These are phyloP conservation scores for Acropora yongei DNA, from an alignment of 64 coral and sea anemone species.

Conservation along the genomic window DNA sequence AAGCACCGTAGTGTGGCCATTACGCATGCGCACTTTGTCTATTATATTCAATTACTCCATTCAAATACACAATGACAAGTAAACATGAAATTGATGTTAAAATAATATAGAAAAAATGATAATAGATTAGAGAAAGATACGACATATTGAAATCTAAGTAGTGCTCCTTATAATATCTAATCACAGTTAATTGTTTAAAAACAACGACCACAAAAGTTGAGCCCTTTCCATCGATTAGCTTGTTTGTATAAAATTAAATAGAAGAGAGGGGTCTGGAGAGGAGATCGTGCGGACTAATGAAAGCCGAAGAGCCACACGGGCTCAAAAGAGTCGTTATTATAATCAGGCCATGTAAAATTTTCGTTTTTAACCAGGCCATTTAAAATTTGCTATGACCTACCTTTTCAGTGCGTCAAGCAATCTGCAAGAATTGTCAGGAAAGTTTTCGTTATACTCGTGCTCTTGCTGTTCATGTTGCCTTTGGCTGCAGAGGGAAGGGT, in stretches of 20 bases:
- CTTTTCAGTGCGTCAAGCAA: neutral
- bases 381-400: neutral
- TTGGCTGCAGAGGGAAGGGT: neutral
- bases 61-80: neutral
- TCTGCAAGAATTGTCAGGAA: slow-evolving; percentile 22
- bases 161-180: too few species aligned
- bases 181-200: too few species aligned
- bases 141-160: too few species aligned
- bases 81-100: neutral
- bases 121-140: neutral
- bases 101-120: neutral
- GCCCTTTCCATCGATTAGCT: too few species aligned
- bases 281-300: too few species aligned
- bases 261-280: too few species aligned
- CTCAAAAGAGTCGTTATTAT: neutral
- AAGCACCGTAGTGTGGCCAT: too few species aligned
- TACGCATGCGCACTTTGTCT: too few species aligned
- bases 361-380: neutral
- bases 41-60: neutral
- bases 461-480: slow-evolving; percentile 5
- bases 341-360: neutral
- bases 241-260: too few species aligned
- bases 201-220: too few species aligned
- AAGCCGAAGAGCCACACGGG: too few species aligned
- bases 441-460: slow-evolving; percentile 1